Base-by-base conservation (phyloP, 2,888 invertebrate genomes). In the Synergus japonicus region DNA sequence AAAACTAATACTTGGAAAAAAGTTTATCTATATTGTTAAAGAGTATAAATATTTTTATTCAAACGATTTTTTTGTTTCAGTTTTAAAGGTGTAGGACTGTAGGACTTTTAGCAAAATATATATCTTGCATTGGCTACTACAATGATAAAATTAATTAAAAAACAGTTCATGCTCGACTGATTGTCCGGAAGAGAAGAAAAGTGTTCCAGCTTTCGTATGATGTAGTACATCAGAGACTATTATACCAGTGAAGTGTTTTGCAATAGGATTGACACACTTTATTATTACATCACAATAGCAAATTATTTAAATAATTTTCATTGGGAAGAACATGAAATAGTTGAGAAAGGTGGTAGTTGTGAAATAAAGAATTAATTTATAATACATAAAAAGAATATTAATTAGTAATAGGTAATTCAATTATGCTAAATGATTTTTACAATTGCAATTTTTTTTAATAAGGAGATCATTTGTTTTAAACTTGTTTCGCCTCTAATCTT, bases 261-360 rank as follows among this genome's bases (percentile, higher is more conserved):
- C 37, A 73, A 73, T 22, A 29, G 49, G 15, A 73, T 73, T 73
- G 73, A 54, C 73, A 73, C 15, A 73, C 73, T 69, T 69, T 73
- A 10, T 37, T 69, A 69, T 46, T 37, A 73, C 37, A 49, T 54
- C 54, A 37, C 54, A 73, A 73, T 54, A 13, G 54, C 4, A 15
- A 49, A 69, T 69, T 29, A 69, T 67, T 15, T 13, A 1, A 49
- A 69, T 69, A 69, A 49, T 73, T 41, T n/a, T 69, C 46, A 7
- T 69, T 12, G 29, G 10, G 13, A 46, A 67, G 22, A 15, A 73
- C 69, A 9, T 37, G 22, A 22, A 29, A 49, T 29, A 49, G 46
- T 69, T 69, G 10, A 12, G 29, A 37, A 9, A 12, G n/a, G 12
- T 5, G 54, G 29, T 73, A 41, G n/a, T 73, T 54, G n/a, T 54